Evolutionary conservation across 2,113 vertebrate species (phyloP).

Genomic region (Mus spicilegus): DNA sequence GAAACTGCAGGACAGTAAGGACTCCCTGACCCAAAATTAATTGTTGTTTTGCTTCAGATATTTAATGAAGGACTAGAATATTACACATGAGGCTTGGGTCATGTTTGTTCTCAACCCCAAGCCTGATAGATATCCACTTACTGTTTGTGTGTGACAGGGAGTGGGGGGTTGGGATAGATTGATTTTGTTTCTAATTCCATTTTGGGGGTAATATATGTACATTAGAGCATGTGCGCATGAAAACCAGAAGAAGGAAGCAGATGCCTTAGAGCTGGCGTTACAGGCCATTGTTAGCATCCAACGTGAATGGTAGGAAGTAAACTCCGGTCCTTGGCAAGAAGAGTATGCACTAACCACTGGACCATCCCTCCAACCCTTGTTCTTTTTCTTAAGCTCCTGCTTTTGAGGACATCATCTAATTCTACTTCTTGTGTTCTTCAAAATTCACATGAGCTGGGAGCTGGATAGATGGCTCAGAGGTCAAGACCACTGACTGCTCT

Average conservation of each 20-base stretch:
- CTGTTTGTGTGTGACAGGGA: background rate
- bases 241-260: background rate
- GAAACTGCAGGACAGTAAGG: background rate
- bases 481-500: too few relatives aligned
- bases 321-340: background rate
- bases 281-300: background rate
- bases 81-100: background rate
- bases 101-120: background rate
- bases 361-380: background rate
- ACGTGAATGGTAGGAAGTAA: background rate
- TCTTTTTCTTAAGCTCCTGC: background rate
- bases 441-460: background rate
- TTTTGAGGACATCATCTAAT: background rate
- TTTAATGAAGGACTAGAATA: background rate
- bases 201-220: background rate
- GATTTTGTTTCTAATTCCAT: background rate
- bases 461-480: too few relatives aligned
- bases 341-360: background rate
- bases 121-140: background rate
- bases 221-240: background rate
- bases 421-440: background rate
- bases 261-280: background rate
- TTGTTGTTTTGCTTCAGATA: background rate
- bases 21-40: background rate
- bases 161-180: background rate